These are phyloP conservation scores for Drosophila lacteicornis DNA, from an alignment of 1,140 invertebrate genomes.

Conservation along the genomic window DNA sequence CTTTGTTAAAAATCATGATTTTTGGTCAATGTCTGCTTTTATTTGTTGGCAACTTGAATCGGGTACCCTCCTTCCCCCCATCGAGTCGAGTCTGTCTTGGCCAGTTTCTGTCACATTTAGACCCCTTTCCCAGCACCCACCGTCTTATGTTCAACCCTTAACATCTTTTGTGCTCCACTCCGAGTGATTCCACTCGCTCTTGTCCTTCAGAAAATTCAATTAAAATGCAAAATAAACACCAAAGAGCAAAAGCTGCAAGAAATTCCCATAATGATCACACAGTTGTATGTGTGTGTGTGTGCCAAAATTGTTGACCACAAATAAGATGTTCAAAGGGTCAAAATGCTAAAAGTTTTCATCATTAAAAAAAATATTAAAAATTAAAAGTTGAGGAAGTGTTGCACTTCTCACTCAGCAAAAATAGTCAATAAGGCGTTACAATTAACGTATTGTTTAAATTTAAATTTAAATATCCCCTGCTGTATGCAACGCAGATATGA, in stretches of 20 bases:
- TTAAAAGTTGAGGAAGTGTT: no score
- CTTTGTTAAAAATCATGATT: slow-evolving; percentile 20
- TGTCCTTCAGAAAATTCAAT: slow-evolving; percentile 71
- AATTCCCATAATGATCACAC: slow-evolving; percentile 48
- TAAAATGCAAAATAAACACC: slow-evolving; percentile 77
- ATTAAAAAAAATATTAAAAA: no score
- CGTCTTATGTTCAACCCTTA: slow-evolving; percentile 5
- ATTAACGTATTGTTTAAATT: no score
- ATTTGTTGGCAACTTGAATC: slow-evolving; percentile 30
- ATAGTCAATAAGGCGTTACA: no score
- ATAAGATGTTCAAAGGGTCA: slow-evolving; percentile 16
- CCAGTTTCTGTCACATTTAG: slow-evolving; percentile 6
- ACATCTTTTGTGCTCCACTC: slow-evolving; percentile 16
- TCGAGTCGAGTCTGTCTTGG: slow-evolving; percentile 6
- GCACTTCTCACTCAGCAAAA: no score
- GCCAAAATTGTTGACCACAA: slow-evolving; percentile 59
- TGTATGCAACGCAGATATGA: neutral
- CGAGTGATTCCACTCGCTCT: slow-evolving; percentile 15
- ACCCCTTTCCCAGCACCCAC: neutral
- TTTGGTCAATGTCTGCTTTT: slow-evolving; percentile 13
- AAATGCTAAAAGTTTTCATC: slow-evolving; percentile 59
- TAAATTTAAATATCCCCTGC: no score
- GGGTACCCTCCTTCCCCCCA: neutral
- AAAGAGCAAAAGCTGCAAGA: slow-evolving; percentile 45
- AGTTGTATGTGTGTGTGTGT: neutral